phyloP scores from a whole-genome alignment of 2,113 vertebrate species.

The Gavialis gangeticus region DNA sequence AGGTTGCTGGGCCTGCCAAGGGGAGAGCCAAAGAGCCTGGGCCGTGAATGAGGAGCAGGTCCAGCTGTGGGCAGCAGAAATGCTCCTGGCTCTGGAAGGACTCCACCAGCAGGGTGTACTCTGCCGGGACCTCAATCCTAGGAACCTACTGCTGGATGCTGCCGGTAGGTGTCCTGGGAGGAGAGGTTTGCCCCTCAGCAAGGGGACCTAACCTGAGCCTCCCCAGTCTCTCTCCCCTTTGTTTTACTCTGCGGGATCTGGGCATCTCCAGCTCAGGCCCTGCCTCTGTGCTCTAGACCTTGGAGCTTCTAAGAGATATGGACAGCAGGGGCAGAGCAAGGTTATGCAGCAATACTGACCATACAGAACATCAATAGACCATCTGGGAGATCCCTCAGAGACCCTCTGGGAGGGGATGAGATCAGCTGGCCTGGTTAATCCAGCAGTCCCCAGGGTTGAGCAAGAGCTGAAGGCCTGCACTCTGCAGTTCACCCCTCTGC shows the following conservation, averaged over 20 bases:
- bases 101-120: constrained; percentile 95
- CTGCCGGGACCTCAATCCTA: constrained; percentile 96
- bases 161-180: constrained; percentile 77
- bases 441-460: not conserved
- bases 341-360: not conserved
- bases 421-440: not conserved
- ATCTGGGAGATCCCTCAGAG: not conserved
- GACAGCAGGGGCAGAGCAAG: not conserved
- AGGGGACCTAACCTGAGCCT: not conserved
- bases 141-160: constrained; percentile 91
- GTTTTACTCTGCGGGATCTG: not conserved
- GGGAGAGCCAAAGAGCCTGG: constrained; percentile 63
- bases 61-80: constrained; percentile 92
- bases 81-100: constrained; percentile 91
- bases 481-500: not conserved
- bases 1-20: not conserved
- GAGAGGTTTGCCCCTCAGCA: not conserved
- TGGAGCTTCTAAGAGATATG: not conserved
- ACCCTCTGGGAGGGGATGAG: not conserved
- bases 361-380: too few relatives aligned
- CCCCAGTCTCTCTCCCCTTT: not conserved
- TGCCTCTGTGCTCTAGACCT: not conserved
- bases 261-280: not conserved
- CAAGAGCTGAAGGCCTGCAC: not conserved
- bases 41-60: constrained; percentile 87